A percentile compares a stretch with the other conserved stretches of the same genome.
Evolutionary conservation across 2,797 vertebrate species (phyloP).

Genomic region (Amniataba percoides): DNA sequence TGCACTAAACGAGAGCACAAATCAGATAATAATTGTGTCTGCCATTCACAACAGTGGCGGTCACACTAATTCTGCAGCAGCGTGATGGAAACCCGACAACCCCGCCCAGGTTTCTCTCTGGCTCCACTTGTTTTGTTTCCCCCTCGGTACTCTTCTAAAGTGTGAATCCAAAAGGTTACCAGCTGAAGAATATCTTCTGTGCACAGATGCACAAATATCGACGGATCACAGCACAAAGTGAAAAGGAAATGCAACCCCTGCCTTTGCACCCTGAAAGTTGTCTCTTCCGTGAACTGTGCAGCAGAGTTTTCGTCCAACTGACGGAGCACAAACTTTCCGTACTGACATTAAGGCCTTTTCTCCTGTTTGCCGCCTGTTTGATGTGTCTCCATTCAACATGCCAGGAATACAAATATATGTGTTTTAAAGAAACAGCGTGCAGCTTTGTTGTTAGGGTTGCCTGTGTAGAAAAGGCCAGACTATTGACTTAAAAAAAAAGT

Average conservation of each 20-base stretch:
- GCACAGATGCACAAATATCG: not conserved
- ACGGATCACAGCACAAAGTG: conserved; percentile 11
- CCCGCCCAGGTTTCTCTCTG: not conserved
- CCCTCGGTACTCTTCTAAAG: not conserved
- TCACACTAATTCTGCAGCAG: not conserved
- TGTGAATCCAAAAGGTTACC: conserved; percentile 7
- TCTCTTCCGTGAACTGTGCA: conserved; percentile 6
- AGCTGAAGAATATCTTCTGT: conserved; percentile 7
- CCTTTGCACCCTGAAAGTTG: conserved; percentile 6
- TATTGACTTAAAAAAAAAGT: conserved; percentile 32
- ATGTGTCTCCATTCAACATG: conserved; percentile 13
- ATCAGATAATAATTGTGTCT: not conserved
- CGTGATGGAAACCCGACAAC: not conserved
- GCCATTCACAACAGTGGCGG: not conserved
- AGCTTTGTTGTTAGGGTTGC: conserved; percentile 11
- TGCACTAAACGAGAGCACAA: not conserved
- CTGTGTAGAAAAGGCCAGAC: conserved; percentile 41
- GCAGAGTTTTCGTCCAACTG: conserved; percentile 12
- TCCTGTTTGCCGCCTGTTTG: not conserved
- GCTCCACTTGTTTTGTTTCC: not conserved
- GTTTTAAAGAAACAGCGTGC: conserved; percentile 13
- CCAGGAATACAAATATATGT: conserved; percentile 7
- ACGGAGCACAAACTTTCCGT: conserved; percentile 2
- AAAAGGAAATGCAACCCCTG: not conserved
- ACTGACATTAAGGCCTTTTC: not conserved